Base-by-base conservation (phyloP, 2,888 invertebrate species). In the Aradus depressus region DNA sequence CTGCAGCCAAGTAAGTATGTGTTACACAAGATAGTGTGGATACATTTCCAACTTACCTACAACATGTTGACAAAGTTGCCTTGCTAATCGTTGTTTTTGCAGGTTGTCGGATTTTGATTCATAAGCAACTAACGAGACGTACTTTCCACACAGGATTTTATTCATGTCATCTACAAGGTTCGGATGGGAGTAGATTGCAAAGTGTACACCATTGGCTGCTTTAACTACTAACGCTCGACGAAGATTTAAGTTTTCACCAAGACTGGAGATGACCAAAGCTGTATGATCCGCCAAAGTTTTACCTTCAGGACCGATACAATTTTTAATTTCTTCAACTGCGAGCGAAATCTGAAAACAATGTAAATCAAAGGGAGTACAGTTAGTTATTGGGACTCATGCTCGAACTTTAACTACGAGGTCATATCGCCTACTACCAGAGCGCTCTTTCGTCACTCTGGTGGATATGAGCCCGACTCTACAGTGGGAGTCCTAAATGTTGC, bases 171-270 rank as follows among this genome's bases (percentile, higher is more conserved):
- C 38, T 19, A 68, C 63, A 51, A 78, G 74, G 6, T 83, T 75
- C 0, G 91, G 88, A 71, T 95, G 93, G 1, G 89, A 81, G 64
- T 80, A 85, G 25, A 83, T 84, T 51, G 78, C 69, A 14, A 93
- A 61, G 44, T 70, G 62, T 14, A 65, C 56, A 44, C 72, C 72
- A 38, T 72, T 67, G 39, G 71, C 68, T 0, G 77, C 75, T 65
- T 78, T 82, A 67, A 86, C 76, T 64, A 83, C 83, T 32, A 85
- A 72, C 0, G 88, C 93, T 54, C 93, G 75, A 47, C 81, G 75
- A 5, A 91, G 68, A 2, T 76, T 70, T 35, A 95, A 85, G 69
- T 96, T 96, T 70, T 96, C 96, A 1, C 95, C 93, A 4, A 96
- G 75, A 48, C 75, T 76, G 3, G 93, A 93, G 61, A 96, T 90